These are phyloP conservation scores for Ranitomeya variabilis DNA, from an alignment of 2,113 vertebrate genomes.

Conservation along the genomic window DNA sequence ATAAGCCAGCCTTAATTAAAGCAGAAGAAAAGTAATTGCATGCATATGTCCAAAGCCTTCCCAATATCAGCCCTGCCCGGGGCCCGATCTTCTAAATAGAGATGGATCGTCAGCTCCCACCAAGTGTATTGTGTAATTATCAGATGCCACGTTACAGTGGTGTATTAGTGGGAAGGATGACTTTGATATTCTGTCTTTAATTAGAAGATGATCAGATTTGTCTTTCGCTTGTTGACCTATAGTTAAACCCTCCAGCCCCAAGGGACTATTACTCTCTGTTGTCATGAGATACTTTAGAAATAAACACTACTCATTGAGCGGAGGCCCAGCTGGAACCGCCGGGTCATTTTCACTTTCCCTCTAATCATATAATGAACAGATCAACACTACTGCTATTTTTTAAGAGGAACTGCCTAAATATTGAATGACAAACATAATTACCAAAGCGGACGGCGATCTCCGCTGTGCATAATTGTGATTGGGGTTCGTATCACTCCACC, in stretches of 20 bases:
- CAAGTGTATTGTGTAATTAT: conserved; percentile 56
- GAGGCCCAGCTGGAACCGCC: neutral
- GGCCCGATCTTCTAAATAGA: conserved; percentile 50
- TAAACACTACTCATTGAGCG: neutral
- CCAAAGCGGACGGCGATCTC: neutral
- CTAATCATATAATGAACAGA: conserved; percentile 19
- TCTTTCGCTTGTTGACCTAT: conserved; percentile 46
- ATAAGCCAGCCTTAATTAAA: conserved; percentile 44
- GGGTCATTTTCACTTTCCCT: conserved; percentile 30
- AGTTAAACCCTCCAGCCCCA: conserved; percentile 35
- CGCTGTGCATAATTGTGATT: neutral
- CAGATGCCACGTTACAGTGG: conserved; percentile 43
- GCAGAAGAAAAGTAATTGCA: conserved; percentile 50
- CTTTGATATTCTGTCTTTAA: conserved; percentile 54
- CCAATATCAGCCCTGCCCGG: conserved; percentile 43
- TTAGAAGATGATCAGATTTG: conserved; percentile 50
- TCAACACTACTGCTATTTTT: neutral
- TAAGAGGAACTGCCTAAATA: neutral
- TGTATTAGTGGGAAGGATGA: conserved; percentile 54
- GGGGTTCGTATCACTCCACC: neutral
- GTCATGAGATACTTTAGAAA: conserved; percentile 33
- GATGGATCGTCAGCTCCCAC: conserved; percentile 36
- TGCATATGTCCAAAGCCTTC: conserved; percentile 42
- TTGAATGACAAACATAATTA: neutral
- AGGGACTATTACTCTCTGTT: conserved; percentile 35